phyloP scores from a whole-genome alignment of 2,113 vertebrate genomes.

The Scolopax mira region DNA sequence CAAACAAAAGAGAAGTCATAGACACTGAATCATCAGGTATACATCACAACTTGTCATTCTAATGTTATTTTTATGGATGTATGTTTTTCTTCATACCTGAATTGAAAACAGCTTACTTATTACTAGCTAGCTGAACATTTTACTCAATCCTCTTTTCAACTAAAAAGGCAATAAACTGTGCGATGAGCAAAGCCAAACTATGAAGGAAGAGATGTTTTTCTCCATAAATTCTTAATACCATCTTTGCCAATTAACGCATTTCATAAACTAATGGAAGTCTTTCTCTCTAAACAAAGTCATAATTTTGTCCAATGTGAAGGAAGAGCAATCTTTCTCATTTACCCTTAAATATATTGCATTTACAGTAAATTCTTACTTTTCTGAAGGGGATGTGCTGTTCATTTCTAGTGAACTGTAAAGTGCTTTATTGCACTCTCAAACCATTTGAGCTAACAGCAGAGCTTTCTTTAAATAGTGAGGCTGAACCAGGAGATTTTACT shows the following conservation, averaged over 20 bases:
- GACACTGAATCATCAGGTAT: not conserved
- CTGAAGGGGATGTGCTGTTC: not conserved
- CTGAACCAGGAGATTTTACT: not conserved
- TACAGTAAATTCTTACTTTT: not conserved
- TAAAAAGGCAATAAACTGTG: not conserved
- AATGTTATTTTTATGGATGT: not conserved
- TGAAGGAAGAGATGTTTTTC: not conserved
- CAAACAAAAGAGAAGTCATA: not conserved
- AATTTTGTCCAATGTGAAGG: not conserved
- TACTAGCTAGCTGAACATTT: not conserved
- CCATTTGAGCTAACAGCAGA: not conserved
- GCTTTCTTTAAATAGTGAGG: not conserved
- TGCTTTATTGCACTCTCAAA: not conserved
- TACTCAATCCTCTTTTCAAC: not conserved
- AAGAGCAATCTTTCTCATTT: not conserved
- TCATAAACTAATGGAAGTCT: not conserved
- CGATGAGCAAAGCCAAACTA: not conserved
- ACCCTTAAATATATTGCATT: not conserved
- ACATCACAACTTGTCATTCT: not conserved
- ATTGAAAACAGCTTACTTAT: not conserved
- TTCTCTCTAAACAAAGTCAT: not conserved
- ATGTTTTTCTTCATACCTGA: not conserved
- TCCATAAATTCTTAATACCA: accelerated
- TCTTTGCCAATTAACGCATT: not conserved
- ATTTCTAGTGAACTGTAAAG: not conserved